Conservation (phyloP, 1,140 invertebrate genomes). For the Nasonia vitripennis region DNA sequence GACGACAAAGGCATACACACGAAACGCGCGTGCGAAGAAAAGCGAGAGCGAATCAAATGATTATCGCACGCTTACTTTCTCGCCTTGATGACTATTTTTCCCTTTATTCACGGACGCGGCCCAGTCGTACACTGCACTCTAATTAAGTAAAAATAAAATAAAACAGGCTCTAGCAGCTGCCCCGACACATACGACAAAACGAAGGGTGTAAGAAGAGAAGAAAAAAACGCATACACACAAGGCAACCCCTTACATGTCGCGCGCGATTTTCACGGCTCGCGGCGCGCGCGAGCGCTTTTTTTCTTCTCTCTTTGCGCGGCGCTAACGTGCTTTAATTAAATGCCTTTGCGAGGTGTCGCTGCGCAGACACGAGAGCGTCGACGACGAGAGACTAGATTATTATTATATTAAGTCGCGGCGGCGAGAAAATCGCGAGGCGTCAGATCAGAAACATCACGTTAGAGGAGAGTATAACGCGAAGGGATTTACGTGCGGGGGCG, state of each 20-base stretch:
- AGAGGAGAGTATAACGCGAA: neutral
- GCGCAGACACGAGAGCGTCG: too few species aligned
- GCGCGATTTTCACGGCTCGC: neutral
- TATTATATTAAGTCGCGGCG: neutral
- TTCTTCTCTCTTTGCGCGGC: neutral
- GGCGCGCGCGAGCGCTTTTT: neutral
- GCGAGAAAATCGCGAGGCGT: constrained; percentile 16
- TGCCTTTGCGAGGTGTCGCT: constrained; percentile 16
- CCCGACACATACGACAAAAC: neutral
- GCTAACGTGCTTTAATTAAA: constrained; percentile 32
- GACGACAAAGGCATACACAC: neutral
- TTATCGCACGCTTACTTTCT: constrained; percentile 27
- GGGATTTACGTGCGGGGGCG: neutral
- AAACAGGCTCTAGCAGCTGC: neutral
- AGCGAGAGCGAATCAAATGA: constrained; percentile 9
- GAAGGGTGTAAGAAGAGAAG: neutral
- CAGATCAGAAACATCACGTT: neutral
- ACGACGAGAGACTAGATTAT: constrained; percentile 19
- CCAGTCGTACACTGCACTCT: constrained; percentile 3
- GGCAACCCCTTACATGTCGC: neutral
- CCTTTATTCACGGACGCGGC: neutral
- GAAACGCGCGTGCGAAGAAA: neutral
- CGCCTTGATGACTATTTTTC: constrained; percentile 13
- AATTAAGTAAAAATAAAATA: constrained; percentile 33
- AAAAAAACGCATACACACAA: neutral